A percentile compares a stretch with the other conserved stretches of the same genome.
Evolutionary conservation across 2,888 invertebrate genomes (phyloP).

Genomic region (Andrena minutula): DNA sequence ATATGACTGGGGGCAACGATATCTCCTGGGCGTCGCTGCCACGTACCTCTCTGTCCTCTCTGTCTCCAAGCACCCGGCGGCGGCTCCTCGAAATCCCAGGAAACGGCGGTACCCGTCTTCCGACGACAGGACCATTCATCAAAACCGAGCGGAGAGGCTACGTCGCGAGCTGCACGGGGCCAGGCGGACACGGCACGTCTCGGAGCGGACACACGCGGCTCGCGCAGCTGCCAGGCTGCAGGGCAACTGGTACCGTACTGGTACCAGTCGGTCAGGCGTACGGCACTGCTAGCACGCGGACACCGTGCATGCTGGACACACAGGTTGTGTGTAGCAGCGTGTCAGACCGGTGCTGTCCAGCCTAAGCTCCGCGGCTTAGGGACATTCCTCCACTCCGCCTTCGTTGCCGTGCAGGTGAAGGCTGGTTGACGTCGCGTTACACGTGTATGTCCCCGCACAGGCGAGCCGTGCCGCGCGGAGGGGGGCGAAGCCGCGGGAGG

Average conservation of each 20-base stretch:
- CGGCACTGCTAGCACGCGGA: slow-evolving; percentile 68
- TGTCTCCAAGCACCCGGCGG: neutral
- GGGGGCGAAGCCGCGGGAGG: neutral
- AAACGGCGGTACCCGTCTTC: neutral
- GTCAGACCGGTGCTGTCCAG: neutral
- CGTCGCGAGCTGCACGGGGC: neutral
- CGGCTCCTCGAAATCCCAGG: neutral
- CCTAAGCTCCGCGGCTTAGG: slow-evolving; percentile 1
- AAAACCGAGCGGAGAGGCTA: neutral
- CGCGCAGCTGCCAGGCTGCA: slow-evolving; percentile 52
- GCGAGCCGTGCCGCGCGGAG: neutral
- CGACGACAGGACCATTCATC: slow-evolving; percentile 8
- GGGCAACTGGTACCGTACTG: slow-evolving; percentile 74
- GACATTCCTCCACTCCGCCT: slow-evolving; percentile 1
- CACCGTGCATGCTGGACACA: slow-evolving; percentile 62
- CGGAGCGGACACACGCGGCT: slow-evolving; percentile 29
- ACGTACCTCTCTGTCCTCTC: slow-evolving; percentile 23
- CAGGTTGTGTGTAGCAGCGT: slow-evolving; percentile 51
- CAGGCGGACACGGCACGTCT: neutral
- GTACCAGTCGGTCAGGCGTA: slow-evolving; percentile 72
- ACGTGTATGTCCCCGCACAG: neutral
- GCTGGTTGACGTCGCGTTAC: neutral
- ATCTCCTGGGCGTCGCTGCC: neutral
- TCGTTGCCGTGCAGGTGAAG: neutral
- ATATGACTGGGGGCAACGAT: neutral